Evolutionary conservation across 1,140 invertebrate species (phyloP).

Genomic region (Tyrophagus putrescentiae): DNA sequence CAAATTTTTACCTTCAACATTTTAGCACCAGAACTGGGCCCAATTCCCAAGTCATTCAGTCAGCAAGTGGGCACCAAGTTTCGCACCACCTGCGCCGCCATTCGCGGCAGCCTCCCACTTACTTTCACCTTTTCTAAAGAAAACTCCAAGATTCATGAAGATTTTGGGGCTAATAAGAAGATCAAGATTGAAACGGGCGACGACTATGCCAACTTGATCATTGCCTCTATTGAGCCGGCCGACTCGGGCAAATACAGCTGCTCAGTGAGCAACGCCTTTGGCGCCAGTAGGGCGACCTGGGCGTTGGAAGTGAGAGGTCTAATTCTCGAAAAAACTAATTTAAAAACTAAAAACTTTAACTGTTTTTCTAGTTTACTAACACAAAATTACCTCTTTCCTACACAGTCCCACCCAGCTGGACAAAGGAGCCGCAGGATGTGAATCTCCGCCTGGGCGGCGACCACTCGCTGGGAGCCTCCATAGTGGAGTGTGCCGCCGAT

Average conservation of each 20-base stretch:
- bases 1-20: not conserved
- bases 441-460: constrained; percentile 13
- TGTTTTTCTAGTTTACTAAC: not conserved
- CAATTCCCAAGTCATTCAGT: constrained; percentile 1
- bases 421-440: constrained; percentile 24
- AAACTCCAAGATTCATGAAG: not conserved
- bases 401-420: constrained; percentile 25
- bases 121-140: constrained; percentile 19
- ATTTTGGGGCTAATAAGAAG: not conserved
- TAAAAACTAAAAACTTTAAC: constrained; percentile 10
- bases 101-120: not conserved
- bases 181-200: constrained; percentile 11
- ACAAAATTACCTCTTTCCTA: constrained; percentile 12
- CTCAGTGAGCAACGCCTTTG: constrained; percentile 49
- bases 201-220: constrained; percentile 29
- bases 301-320: constrained; percentile 26
- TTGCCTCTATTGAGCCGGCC: constrained; percentile 33
- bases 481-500: constrained; percentile 21
- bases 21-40: constrained; percentile 4
- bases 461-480: too few relatives aligned
- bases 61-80: constrained; percentile 16
- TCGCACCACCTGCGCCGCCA: constrained; percentile 2
- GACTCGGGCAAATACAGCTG: constrained; percentile 61
- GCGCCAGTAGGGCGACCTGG: constrained; percentile 42
- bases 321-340: too few relatives aligned